phyloP scores from a whole-genome alignment of 2,888 invertebrate species.

The Timema podura region DNA sequence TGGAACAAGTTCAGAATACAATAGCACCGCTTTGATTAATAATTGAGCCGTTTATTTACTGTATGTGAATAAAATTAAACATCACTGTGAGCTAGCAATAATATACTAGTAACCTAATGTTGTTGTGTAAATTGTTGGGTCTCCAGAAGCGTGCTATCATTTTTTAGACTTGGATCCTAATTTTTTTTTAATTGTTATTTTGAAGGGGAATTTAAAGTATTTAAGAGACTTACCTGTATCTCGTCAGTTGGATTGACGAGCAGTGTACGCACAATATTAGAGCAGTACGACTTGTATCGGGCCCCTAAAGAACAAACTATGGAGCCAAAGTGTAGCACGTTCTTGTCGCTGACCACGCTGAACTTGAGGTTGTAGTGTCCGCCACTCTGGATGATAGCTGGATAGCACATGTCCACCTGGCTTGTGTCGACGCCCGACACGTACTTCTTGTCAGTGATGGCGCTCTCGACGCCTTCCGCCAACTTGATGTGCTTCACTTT shows the following conservation, averaged over 20 bases:
- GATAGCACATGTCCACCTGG: constrained; percentile 96
- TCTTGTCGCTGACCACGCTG: constrained; percentile 91
- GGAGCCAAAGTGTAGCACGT: constrained; percentile 89
- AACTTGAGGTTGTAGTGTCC: constrained; percentile 97
- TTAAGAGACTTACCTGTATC: constrained; percentile 48
- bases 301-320: constrained; percentile 94
- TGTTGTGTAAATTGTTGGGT: not conserved
- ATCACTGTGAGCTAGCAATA: no score
- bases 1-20: no score
- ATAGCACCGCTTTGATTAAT: no score
- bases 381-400: constrained; percentile 98
- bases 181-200: constrained; percentile 3
- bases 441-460: constrained; percentile 93
- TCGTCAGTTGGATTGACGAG: constrained; percentile 84
- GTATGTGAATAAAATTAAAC: no score
- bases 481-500: constrained; percentile 95
- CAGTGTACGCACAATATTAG: constrained; percentile 94
- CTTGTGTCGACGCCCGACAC: constrained; percentile 83
- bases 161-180: no score
- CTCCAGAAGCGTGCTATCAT: no score
- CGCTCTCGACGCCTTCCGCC: constrained; percentile 90
- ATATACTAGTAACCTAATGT: no score
- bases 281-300: constrained; percentile 96
- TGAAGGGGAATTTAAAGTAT: not conserved
- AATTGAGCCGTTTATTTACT: no score